Evolutionary conservation across 2,888 invertebrate genomes (phyloP), one percentile per base, ranked within the genome.

Genomic region (Heliconius charithonia): DNA sequence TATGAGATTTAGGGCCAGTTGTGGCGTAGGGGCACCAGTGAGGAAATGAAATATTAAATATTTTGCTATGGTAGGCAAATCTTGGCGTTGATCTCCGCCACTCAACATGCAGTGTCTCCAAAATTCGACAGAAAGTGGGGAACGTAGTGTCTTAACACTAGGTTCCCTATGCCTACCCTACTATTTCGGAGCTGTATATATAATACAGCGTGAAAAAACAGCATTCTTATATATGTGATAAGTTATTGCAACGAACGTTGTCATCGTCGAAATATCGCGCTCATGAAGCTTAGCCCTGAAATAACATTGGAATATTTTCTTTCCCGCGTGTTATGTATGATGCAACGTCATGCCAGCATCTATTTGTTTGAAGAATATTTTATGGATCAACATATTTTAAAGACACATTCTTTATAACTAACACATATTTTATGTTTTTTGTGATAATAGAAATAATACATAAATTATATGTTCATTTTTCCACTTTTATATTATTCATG

Each of bases 281-380:
- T 65, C 41, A 74, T 63, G 27, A 29, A 63, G 63, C 63, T 65
- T 63, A 74, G 63, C 45, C 45, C 63, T 74, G 27, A 63, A 63
- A 74, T 74, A 74, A 65, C 74, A 62, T 62, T 65, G 19, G 27
- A 45, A 62, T 63, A 41, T 25, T 73, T 73, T 73, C 59, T 62
- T 62, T 62, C 37, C 73, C 62, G 10, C 73, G n/a, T 73, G n/a
- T 41, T 62, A 41, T 41, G 32, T n/a, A 62, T 73, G 62, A 27
- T 56, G 51, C 51, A 71, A 71, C 29, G 29, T 32, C 29, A 71
- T 56, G 29, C 56, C 12, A 29, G 19, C 29, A 12, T 71, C 29
- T 29, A 56, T 59, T 72, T 72, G 32, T 59, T 59, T 32, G 1
- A 56, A 29, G 0, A 13, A 71, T 32, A n/a, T 72, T 59, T 56